Base-by-base conservation (phyloP, 2,888 invertebrate genomes). In the Limnephilus rhombicus region DNA sequence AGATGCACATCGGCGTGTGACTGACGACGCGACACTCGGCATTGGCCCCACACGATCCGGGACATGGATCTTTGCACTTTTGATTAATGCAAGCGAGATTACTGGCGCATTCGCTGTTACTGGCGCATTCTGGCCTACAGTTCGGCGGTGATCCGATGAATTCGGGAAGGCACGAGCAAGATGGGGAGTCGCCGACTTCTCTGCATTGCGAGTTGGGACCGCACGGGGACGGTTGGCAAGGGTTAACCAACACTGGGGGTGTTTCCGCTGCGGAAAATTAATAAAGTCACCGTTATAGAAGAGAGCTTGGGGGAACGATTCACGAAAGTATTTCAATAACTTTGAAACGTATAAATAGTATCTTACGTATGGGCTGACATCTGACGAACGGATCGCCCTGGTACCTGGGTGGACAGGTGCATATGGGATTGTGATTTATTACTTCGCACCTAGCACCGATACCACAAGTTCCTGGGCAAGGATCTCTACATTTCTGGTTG, bases 381-480 rank as follows among this genome's bases (percentile, higher is more conserved):
- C 96, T 95, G 37, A 96, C 95, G 94, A 98, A 98, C 49, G 98
- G 98, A 96, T 98, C 97, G 86, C 98, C 98, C 18, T 97, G 97
- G 93, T 96, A 92, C 31, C 85, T 96, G 12, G 95, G 94, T 49
- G 96, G 96, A 94, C 98, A 98, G 86, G 97, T 97, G 94, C 98
- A 98, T 94, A 97, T 97, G 4, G 98, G 98, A 94, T 97, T 97
- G 94, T 98, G 98, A 95, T 98, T 98, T 29, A 97, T 96, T 3
- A 98, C 97, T 94, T 97, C 97, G 94, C 98, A 98, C 94, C 96
- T 96, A 11, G 98, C 97, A 94, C 97, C 96, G 87, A 97, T 95
- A 49, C 98, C 98, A 94, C 98, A 98, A 31, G 97, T 96, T 53
- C 98, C 98, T 29, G 97, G 96, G 94, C 98, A 98, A n/a, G 98